phyloP scores from a whole-genome alignment of 2,888 invertebrate genomes.

The Nomada goodeniana region DNA sequence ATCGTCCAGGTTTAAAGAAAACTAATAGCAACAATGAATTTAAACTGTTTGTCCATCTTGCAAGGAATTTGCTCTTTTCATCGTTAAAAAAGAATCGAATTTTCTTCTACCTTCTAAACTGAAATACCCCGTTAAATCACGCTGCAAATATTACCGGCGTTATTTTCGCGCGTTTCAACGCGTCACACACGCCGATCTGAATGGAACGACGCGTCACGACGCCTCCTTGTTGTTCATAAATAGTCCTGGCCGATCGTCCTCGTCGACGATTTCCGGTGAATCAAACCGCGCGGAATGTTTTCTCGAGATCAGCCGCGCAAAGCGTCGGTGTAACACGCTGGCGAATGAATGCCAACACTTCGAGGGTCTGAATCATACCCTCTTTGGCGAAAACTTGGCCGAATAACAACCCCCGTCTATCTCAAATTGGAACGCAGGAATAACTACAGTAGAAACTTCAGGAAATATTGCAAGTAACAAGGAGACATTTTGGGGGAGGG shows the following conservation, averaged over 20 bases:
- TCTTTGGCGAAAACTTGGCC: not conserved
- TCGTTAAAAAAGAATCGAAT: too few species aligned
- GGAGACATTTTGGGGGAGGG: too few species aligned
- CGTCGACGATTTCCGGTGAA: slow-evolving; percentile 59
- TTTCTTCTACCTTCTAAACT: too few species aligned
- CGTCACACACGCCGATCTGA: slow-evolving; percentile 62
- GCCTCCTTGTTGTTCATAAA: slow-evolving; percentile 71
- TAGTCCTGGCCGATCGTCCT: slow-evolving; percentile 50
- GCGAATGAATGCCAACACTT: not conserved
- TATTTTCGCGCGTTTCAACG: slow-evolving; percentile 64
- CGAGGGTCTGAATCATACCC: slow-evolving; percentile 40
- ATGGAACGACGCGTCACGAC: slow-evolving; percentile 65
- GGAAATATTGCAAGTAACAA: not conserved
- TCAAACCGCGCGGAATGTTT: slow-evolving; percentile 52
- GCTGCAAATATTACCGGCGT: slow-evolving; percentile 58
- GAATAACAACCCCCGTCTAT: slow-evolving; percentile 5
- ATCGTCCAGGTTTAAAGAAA: too few species aligned
- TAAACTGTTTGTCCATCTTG: too few species aligned
- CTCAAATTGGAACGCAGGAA: not conserved
- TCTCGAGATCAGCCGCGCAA: slow-evolving; percentile 2
- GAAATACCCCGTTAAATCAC: slow-evolving; percentile 34
- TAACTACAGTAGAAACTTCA: not conserved
- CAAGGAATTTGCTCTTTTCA: too few species aligned
- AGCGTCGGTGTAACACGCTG: not conserved
- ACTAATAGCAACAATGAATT: too few species aligned